Percentiles rank a stretch among this genome's conserved stretches.
Conservation (phyloP, 2,888 invertebrate genomes). For the Drosophila affinis region DNA sequence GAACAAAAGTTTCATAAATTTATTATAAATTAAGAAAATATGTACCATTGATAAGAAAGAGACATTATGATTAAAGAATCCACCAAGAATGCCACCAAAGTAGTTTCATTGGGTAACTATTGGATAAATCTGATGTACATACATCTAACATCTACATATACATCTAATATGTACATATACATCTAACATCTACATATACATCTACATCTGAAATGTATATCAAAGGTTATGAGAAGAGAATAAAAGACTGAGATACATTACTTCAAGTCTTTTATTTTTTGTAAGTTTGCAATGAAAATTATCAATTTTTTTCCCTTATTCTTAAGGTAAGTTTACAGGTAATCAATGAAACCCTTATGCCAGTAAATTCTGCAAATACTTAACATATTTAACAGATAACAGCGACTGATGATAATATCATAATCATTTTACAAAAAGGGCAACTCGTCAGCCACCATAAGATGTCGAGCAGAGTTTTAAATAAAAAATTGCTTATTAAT, state of each 20-base stretch:
- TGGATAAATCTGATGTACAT: no score
- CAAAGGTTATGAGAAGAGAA: background rate
- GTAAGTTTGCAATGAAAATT: no score
- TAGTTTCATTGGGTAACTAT: background rate
- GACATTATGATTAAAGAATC: no score
- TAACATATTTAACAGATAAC: slow-evolving; percentile 29
- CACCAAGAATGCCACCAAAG: no score
- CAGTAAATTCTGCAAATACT: background rate
- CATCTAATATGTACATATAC: no score
- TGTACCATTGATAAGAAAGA: no score
- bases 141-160: no score
- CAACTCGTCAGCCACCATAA: slow-evolving; percentile 54
- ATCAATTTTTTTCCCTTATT: no score
- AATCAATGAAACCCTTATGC: slow-evolving; percentile 5
- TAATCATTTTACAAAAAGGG: slow-evolving; percentile 21
- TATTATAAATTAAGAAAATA: no score
- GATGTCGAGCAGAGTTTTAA: slow-evolving; percentile 63
- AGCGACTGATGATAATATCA: slow-evolving; percentile 22
- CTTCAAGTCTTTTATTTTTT: no score
- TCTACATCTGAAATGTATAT: background rate
- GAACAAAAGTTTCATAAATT: background rate
- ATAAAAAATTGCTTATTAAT: slow-evolving; percentile 77
- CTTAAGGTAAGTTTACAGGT: slow-evolving; percentile 5
- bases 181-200: no score
- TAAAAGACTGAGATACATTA: no score